Evolutionary conservation across 2,888 invertebrate genomes (phyloP).

Genomic region (Oscheius sp.): DNA sequence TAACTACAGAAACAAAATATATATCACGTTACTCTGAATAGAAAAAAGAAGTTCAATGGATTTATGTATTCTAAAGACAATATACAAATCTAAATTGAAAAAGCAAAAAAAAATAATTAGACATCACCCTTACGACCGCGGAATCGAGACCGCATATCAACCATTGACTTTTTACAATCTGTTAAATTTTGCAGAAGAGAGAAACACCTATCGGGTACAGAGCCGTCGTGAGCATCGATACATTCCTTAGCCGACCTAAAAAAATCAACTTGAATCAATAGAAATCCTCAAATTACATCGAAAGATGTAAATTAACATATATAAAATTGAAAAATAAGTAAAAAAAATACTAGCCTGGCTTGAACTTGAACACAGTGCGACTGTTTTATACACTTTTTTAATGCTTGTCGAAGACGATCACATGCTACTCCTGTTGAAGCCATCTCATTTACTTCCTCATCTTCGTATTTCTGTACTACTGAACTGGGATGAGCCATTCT

Average conservation of each 20-base stretch:
- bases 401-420: constrained; percentile 61
- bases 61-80: neutral
- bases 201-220: constrained; percentile 63
- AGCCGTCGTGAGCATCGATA: constrained; percentile 60
- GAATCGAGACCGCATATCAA: constrained; percentile 34
- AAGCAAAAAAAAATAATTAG: constrained; percentile 1
- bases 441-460: constrained; percentile 52
- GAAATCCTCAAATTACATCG: no score
- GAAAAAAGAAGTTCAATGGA: no score
- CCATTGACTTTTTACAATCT: constrained; percentile 65
- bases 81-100: neutral
- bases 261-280: no score
- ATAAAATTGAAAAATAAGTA: neutral
- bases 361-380: constrained; percentile 62
- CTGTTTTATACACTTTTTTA: constrained; percentile 66
- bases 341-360: constrained; percentile 29
- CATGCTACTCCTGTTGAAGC: constrained; percentile 60
- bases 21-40: no score
- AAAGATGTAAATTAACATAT: no score
- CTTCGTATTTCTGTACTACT: constrained; percentile 35
- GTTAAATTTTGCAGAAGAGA: constrained; percentile 59
- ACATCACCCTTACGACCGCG: constrained; percentile 31
- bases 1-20: no score
- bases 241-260: constrained; percentile 64
- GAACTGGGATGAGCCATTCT: constrained; percentile 11